Evolutionary conservation across 2,113 vertebrate genomes (phyloP), one percentile per base, ranked within the genome.

Genomic region (Engraulis encrasicolus): DNA sequence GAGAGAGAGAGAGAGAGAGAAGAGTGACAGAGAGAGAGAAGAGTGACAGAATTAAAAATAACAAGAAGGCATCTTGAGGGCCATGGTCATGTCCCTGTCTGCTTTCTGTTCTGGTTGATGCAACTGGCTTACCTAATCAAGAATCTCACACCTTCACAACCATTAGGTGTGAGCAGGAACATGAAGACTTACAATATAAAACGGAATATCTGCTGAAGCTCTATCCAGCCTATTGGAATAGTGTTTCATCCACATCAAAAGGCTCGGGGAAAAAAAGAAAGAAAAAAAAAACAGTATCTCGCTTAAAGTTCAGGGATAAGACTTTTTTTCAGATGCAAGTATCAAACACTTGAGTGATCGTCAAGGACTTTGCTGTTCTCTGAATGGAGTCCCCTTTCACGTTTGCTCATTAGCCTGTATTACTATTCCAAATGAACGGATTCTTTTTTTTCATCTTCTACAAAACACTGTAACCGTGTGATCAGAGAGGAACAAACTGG

Each of bases 51-150:
- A 58, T 84, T 58, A 82, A 61, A 40, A 52, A 2, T 66, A 85
- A 85, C 83, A 81, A 40, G 81, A 83, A 86, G 27, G 66, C 15
- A 74, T 34, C 31, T 74, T 14, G 27, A 74, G 66, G 31, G 31
- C 9, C 40, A 45, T 74, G 66, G 27, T 74, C 66, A 74, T 74
- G 66, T 31, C 31, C 34, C 66, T 31, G 17, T 74, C 66, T 74
- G 66, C 27, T 3, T 74, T 74, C 15, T 12, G 27, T 27, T 14
- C 27, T 34, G 31, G 27, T n/a, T 27, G 14, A 34, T 74, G 66
- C 66, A 74, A 34, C 23, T 27, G 2, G 27, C 27, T 5, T 74
- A 31, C 31, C 66, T 36, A 74, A 74, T 31, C 23, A 74, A 74
- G 31, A 17, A 74, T 74, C 27, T 74, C 11, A 17, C 66, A 74